Base-by-base conservation (phyloP, 1,140 invertebrate species). In the Lucilia sericata region DNA sequence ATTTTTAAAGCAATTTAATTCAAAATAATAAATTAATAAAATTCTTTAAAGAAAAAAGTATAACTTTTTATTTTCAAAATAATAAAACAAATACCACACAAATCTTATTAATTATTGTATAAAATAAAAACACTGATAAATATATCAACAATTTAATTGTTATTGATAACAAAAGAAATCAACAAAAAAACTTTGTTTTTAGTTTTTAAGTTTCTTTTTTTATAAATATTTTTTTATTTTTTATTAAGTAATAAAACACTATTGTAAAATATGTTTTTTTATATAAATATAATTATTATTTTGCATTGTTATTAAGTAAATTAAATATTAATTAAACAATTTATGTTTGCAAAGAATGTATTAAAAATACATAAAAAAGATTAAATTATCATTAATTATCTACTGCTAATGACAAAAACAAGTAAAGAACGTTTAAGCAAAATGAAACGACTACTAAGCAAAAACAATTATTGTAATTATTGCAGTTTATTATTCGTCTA, bases 71-170 rank as follows among this genome's bases (percentile, higher is more conserved):
- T 21, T 70, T 70, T 17, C 14, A 60, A 60, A 60, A 60, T 60
- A n/a, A n/a, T 17, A 60, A 60, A 60, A 30, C 25, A 30, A 30
- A 12, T 55, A 17, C 51, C 5, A 55, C 51, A 55, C 51, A 55
- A 55, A 55, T 55, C 51, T 55, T 42, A 25, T 21, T 76, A 78
- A 78, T 78, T 78, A 36, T 36, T 42, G n/a, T 78, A 78, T 78
- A 36, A 36, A 21, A 19, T 34, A 21, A 21, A 14, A 81, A 5
- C 21, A 82, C 55, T 30, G 25, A 30, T 70, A 34, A 17, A 82
- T 55, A 19, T 25, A 80, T 19, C 49, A 82, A 60, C 60, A 82
- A 60, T 82, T 60, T 82, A 70, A 82, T 82, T 82, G 65, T 82
- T 65, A 82, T 82, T 14, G 17, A 82, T 51, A 60, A 60, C 21